Percentiles rank a stretch among this genome's conserved stretches.
Evolutionary conservation across 2,113 vertebrate genomes (phyloP).

Genomic region (Monarcha castaneiventris): DNA sequence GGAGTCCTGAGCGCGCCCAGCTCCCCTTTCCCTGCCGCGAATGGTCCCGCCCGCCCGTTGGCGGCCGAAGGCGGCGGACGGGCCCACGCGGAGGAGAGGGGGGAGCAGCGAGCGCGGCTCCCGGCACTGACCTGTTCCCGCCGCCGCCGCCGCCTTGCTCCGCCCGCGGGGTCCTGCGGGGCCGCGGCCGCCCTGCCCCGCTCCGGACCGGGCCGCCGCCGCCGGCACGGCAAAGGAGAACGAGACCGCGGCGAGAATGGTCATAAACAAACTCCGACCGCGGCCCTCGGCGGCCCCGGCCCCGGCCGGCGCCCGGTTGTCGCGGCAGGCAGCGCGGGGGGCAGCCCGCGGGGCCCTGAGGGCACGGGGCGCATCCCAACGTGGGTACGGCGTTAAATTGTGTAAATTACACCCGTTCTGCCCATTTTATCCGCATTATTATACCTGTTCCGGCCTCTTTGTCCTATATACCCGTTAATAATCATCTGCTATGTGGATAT

Average conservation of each 20-base stretch:
- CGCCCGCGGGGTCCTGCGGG: not conserved
- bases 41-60: not conserved
- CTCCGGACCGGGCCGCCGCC: not conserved
- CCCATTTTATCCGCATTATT: rapidly evolving
- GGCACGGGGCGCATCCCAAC: not conserved
- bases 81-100: not conserved
- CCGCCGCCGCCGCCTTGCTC: not conserved
- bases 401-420: not conserved
- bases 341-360: not conserved
- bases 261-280: rapidly evolving
- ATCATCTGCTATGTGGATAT: not conserved
- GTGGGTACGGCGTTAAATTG: rapidly evolving
- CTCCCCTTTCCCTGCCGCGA: not conserved
- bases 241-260: too few species aligned
- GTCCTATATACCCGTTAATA: too few species aligned
- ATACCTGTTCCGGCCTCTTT: too few species aligned
- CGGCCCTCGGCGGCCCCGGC: not conserved
- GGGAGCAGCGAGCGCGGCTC: rapidly evolving
- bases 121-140: not conserved
- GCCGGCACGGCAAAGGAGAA: too few species aligned
- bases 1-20: rapidly evolving
- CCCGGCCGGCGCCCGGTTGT: rapidly evolving
- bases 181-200: rapidly evolving
- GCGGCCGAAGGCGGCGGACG: not conserved
- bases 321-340: not conserved